Percentiles rank a stretch among this genome's conserved stretches.
Evolutionary conservation across 2,113 vertebrate genomes (phyloP).

Genomic region (Mungos mungo): DNA sequence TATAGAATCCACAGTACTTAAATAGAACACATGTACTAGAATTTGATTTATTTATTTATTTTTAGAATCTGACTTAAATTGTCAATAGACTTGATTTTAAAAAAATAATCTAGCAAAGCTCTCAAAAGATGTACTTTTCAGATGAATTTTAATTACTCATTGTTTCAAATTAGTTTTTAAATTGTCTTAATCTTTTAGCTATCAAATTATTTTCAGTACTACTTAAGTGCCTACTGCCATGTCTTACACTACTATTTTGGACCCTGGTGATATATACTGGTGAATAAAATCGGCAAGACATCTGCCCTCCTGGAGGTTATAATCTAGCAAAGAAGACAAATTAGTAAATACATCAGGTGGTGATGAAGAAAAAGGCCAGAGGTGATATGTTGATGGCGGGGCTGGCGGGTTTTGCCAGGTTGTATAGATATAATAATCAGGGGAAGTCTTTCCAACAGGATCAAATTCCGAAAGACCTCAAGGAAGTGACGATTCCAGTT

Average conservation of each 20-base stretch:
- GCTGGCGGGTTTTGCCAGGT: not conserved
- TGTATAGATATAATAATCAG: not conserved
- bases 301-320: not conserved
- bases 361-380: not conserved
- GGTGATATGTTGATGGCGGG: not conserved
- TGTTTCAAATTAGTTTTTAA: slow-evolving; percentile 34
- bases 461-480: not conserved
- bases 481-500: not conserved
- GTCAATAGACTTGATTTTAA: not conserved
- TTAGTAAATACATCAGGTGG: not conserved
- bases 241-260: not conserved
- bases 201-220: slow-evolving; percentile 39
- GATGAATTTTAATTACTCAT: slow-evolving; percentile 16
- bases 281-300: not conserved
- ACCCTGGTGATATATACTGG: not conserved
- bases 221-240: not conserved
- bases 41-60: not conserved
- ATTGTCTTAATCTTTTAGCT: not conserved
- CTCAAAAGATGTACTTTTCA: not conserved
- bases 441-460: not conserved
- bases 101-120: slow-evolving; percentile 40
- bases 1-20: not conserved
- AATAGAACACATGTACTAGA: not conserved
- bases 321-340: not conserved
- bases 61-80: slow-evolving; percentile 30